Conservation (phyloP, 2,797 vertebrate species). For the Oreochromis grahami region DNA sequence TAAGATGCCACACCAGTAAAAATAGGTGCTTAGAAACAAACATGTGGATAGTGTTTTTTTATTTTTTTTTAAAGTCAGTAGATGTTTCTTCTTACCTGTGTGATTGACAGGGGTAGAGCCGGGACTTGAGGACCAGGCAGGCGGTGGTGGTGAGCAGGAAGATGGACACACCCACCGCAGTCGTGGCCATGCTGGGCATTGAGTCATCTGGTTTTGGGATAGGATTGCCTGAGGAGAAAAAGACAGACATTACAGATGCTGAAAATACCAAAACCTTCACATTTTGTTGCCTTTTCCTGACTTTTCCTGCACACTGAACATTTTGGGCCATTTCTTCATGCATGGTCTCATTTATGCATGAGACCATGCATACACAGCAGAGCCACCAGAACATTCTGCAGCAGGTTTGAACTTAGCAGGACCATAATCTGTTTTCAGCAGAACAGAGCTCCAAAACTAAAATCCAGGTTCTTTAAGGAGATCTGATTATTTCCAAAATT, state of each 20-base stretch:
- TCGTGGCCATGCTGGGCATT: conserved; percentile 72
- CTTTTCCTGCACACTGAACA: background rate
- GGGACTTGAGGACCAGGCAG: conserved; percentile 76
- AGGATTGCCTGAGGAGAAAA: conserved; percentile 31
- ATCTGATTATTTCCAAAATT: background rate
- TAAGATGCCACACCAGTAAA: background rate
- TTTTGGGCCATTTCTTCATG: background rate
- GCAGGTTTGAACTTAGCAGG: background rate
- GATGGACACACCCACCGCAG: conserved; percentile 75
- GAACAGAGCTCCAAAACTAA: background rate
- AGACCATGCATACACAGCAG: background rate
- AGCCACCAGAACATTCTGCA: background rate
- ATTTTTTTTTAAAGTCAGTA: background rate
- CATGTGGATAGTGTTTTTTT: background rate
- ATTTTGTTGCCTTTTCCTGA: background rate
- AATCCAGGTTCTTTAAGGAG: background rate
- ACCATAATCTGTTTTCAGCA: background rate
- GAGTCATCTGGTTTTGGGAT: background rate
- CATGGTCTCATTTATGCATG: background rate
- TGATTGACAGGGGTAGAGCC: conserved; percentile 69
- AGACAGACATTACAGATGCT: background rate
- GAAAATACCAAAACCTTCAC: background rate
- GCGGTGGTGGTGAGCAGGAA: conserved; percentile 77
- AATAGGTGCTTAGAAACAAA: background rate
- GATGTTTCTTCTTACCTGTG: conserved; percentile 43